phyloP scores from a whole-genome alignment of 1,140 invertebrate species.

The Capitella teleta region DNA sequence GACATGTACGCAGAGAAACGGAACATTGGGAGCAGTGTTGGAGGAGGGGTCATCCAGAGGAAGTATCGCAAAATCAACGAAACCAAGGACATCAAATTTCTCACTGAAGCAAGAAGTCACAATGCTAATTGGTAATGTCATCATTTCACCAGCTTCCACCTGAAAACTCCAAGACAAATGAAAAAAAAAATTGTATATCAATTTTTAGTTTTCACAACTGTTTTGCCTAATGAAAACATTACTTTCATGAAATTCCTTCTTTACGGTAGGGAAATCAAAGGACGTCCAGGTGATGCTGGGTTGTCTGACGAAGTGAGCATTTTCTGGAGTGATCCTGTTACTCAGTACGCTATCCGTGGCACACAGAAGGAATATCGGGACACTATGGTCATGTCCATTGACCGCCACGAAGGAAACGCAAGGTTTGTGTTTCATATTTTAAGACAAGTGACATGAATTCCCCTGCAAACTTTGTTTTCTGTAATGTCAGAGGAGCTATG shows the following conservation, averaged over 20 bases:
- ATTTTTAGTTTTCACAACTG: neutral
- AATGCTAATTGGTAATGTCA: too few species aligned
- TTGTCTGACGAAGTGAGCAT: neutral
- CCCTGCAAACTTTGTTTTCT: too few species aligned
- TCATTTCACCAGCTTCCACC: neutral
- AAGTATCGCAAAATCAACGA: neutral
- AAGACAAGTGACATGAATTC: too few species aligned
- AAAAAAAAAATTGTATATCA: neutral
- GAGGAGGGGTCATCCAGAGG: neutral
- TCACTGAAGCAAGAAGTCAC: neutral
- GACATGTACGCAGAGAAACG: slow-evolving; percentile 1
- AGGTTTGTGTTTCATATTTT: too few species aligned
- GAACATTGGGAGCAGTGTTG: neutral
- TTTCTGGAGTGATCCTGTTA: slow-evolving; percentile 4
- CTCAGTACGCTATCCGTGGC: slow-evolving; percentile 1
- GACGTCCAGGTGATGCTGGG: neutral
- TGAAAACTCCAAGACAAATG: neutral
- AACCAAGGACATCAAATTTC: slow-evolving; percentile 9
- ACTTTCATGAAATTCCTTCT: neutral
- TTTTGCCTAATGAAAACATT: neutral
- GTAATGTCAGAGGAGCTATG: too few species aligned
- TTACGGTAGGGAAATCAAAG: neutral
- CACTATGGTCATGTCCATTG: slow-evolving; percentile 9
- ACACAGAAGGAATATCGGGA: slow-evolving; percentile 5
- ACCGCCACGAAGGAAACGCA: slow-evolving; percentile 6